Conservation (phyloP, 2,888 invertebrate genomes). For the Eilema griseolum region DNA sequence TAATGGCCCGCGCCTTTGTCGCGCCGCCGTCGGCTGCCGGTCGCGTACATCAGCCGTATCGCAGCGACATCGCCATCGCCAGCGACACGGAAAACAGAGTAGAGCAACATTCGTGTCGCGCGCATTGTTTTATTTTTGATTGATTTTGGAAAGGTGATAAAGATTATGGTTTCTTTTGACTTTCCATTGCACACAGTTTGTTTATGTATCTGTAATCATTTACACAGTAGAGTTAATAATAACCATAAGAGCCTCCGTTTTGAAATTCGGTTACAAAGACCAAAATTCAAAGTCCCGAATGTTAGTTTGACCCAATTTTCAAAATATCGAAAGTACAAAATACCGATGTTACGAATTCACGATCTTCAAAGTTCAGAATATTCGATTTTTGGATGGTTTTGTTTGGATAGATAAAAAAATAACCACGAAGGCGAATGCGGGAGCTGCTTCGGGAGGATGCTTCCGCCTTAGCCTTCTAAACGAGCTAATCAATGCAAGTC, state of each 20-base stretch:
- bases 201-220: background rate
- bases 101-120: conserved; percentile 44
- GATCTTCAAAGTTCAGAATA: too few species aligned
- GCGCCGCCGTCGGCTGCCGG: conserved; percentile 65
- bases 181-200: background rate
- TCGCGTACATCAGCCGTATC: conserved; percentile 60
- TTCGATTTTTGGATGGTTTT: too few species aligned
- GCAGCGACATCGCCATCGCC: conserved; percentile 67
- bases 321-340: too few species aligned
- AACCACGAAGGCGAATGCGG: too few species aligned
- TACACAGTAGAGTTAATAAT: background rate
- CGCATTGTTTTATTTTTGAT: conserved; percentile 31
- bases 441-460: too few species aligned
- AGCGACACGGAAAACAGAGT: conserved; percentile 50
- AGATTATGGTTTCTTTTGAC: background rate
- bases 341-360: too few species aligned
- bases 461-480: too few species aligned
- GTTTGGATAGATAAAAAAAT: too few species aligned
- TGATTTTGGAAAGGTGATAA: conserved; percentile 23
- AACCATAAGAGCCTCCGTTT: background rate
- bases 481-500: too few species aligned
- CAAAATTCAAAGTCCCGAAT: background rate
- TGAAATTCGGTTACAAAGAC: too few species aligned
- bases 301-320: too few species aligned
- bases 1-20: conserved; percentile 81